These are phyloP conservation scores for Actias luna DNA, from an alignment of 2,888 invertebrate species.

Conservation along the genomic window DNA sequence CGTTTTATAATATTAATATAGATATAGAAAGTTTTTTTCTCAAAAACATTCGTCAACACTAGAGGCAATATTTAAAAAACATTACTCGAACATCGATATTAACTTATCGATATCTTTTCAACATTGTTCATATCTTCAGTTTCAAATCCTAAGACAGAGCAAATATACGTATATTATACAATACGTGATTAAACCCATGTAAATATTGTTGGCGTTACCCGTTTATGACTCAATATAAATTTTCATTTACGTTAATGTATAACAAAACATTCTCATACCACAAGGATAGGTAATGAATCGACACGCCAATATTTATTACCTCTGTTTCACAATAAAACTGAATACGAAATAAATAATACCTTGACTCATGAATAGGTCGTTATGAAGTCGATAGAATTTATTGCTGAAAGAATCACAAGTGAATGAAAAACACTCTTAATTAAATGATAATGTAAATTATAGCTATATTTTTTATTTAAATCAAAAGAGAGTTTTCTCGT, in stretches of 20 bases:
- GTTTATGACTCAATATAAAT: not conserved
- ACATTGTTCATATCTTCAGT: too few relatives aligned
- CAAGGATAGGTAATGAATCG: conserved; percentile 18
- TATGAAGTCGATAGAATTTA: not conserved
- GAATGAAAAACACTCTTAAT: not conserved
- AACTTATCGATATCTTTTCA: too few relatives aligned
- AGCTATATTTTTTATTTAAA: not conserved
- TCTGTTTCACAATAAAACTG: not conserved
- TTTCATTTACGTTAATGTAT: not conserved
- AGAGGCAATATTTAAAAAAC: too few relatives aligned
- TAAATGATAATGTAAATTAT: not conserved
- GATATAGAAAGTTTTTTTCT: too few relatives aligned
- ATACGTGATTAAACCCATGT: not conserved
- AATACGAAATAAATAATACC: not conserved
- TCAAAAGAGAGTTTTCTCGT: not conserved
- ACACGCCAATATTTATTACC: not conserved
- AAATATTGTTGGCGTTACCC: not conserved
- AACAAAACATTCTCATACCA: not conserved
- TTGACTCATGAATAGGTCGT: not conserved
- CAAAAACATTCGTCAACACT: too few relatives aligned
- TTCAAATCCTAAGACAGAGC: too few relatives aligned
- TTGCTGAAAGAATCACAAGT: not conserved
- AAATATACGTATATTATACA: too few relatives aligned
- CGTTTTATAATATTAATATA: too few relatives aligned
- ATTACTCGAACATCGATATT: too few relatives aligned